Base-by-base conservation (phyloP, 2,113 vertebrate species). In the Crotalus viridis region DNA sequence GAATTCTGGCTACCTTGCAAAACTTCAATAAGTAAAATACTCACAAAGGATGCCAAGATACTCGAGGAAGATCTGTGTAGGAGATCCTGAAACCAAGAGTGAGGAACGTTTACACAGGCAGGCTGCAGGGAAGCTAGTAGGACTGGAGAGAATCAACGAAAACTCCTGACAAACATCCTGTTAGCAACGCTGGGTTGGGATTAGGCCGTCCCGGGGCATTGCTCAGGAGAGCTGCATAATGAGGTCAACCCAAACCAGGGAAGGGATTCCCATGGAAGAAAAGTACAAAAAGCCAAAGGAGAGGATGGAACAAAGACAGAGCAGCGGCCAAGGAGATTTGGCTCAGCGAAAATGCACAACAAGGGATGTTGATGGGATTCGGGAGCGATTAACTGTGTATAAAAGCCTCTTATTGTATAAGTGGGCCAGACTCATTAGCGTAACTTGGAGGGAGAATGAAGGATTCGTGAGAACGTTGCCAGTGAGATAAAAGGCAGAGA, bases 121-220 rank as follows among this genome's bases (percentile, higher is more conserved):
- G 94, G 85, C 12, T 64, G 93, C 39, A 51, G 2, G 90, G 19
- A 0, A 90, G 54, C 0, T 9, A 92, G 61, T 33, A n/a, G 26
- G 93, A 91, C 92, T 1, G 0, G 94, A 96, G 93, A 96, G 94
- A 61, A 92, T 93, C 89, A 59, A 92, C 5, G 2, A 88, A 92
- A 93, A 89, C 91, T 28, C 39, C 89, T 0, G 61, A 89, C 0
- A 43, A 97, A 95, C 97, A 97, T 96, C 98, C 98, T 98, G 98
- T 98, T 98, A 98, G 96, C 86, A 96, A 96, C 96, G 98, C 97
- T 96, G 91, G 96, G 96, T 95, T 93, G 93, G 98, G 98, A 98
- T 99, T 98, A 99, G 96, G 95, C 93, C 97, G 98, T 99, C 99
- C 99, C 98, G 97, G 97, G 98, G 97, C 98, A 98, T 98, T 98